Evolutionary conservation across 2,113 vertebrate genomes (phyloP).

Genomic region (Microcebus tavaratra): DNA sequence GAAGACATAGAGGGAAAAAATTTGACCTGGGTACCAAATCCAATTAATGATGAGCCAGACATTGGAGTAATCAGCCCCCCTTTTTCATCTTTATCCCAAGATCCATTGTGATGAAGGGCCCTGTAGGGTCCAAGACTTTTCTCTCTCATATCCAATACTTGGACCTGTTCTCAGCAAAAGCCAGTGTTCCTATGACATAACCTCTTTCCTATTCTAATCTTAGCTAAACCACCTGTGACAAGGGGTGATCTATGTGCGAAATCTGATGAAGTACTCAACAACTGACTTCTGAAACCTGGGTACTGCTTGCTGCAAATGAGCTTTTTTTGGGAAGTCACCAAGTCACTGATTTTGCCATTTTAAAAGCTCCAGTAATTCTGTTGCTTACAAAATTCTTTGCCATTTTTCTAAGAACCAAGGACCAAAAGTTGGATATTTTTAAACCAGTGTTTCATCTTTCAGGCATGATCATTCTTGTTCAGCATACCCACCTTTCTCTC

Average conservation of each 20-base stretch:
- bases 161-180: neutral
- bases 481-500: neutral
- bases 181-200: neutral
- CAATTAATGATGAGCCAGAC: neutral
- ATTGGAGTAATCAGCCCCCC: neutral
- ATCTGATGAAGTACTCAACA: neutral
- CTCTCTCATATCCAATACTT: neutral
- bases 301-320: neutral
- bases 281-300: neutral
- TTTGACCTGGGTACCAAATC: neutral
- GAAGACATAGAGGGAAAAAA: neutral
- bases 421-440: neutral
- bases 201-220: neutral
- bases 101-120: neutral
- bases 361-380: neutral
- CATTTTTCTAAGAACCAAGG: neutral
- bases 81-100: neutral
- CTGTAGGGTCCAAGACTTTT: neutral
- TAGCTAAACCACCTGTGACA: neutral
- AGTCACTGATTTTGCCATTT: neutral
- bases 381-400: conserved; percentile 16
- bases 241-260: neutral
- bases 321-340: neutral
- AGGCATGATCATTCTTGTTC: neutral
- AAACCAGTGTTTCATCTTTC: neutral